These are phyloP conservation scores for Xyrichtys novacula DNA, from an alignment of 2,797 vertebrate genomes.

Conservation along the genomic window DNA sequence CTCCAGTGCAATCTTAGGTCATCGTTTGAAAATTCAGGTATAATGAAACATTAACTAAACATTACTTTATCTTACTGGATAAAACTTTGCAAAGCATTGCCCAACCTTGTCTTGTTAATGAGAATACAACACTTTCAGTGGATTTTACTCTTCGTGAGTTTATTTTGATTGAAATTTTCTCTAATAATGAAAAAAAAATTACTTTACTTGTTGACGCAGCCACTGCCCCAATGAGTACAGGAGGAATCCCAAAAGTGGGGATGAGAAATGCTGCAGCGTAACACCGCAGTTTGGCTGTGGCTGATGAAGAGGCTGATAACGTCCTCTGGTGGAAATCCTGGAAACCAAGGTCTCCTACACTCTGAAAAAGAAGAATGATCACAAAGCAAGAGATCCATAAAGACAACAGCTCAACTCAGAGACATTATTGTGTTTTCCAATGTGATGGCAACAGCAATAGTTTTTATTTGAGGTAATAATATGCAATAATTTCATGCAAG, in stretches of 20 bases:
- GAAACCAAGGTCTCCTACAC: conserved; percentile 51
- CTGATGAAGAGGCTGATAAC: conserved; percentile 41
- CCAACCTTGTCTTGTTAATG: no score
- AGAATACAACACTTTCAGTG: no score
- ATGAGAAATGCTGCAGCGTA: conserved; percentile 54
- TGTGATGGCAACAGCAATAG: no score
- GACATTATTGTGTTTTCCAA: no score
- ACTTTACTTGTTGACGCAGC: conserved; percentile 61
- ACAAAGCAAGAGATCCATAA: neutral
- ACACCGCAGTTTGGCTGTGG: conserved; percentile 55
- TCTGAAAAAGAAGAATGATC: neutral
- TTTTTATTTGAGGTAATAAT: no score
- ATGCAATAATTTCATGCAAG: no score
- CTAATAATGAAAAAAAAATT: neutral
- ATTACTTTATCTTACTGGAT: no score
- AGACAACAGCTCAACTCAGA: neutral
- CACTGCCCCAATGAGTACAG: conserved; percentile 60
- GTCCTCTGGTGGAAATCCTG: conserved; percentile 65
- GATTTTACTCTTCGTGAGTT: no score
- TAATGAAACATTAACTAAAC: no score
- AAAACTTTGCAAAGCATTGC: no score
- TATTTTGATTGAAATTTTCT: neutral
- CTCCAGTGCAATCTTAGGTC: no score
- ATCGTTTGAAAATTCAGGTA: no score
- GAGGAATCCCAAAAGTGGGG: conserved; percentile 57